phyloP scores from a whole-genome alignment of 1,140 invertebrate species.

The Drosophila triauraria region DNA sequence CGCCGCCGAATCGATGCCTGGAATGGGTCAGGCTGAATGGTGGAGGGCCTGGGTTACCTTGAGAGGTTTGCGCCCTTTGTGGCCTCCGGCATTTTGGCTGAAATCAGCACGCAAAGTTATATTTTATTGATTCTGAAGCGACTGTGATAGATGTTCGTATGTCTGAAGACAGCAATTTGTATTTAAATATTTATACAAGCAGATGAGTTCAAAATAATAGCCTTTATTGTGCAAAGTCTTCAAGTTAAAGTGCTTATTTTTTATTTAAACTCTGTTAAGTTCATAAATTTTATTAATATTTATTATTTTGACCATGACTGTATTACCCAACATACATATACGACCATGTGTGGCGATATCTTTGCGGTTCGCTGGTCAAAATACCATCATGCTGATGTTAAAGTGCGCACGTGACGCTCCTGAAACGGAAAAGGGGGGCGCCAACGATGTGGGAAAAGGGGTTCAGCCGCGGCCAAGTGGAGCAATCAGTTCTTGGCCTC shows the following conservation, averaged over 20 bases:
- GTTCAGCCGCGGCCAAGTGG: slow-evolving; percentile 40
- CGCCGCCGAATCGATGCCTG: slow-evolving; percentile 14
- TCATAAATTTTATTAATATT: no score
- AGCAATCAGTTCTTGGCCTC: slow-evolving; percentile 58
- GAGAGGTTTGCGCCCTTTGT: slow-evolving; percentile 45
- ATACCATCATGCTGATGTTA: slow-evolving; percentile 77
- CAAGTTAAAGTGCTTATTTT: no score
- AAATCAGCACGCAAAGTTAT: slow-evolving; percentile 82
- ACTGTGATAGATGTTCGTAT: slow-evolving; percentile 67
- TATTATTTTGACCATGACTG: background rate
- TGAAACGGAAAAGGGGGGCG: slow-evolving; percentile 27
- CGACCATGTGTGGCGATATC: slow-evolving; percentile 14
- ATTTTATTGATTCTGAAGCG: slow-evolving; percentile 81
- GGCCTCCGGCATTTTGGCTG: slow-evolving; percentile 45
- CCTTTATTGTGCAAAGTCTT: no score
- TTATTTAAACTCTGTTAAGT: no score
- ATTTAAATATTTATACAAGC: background rate
- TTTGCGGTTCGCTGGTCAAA: slow-evolving; percentile 68
- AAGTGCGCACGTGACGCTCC: slow-evolving; percentile 76
- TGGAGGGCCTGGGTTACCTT: slow-evolving; percentile 50
- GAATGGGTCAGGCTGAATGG: background rate
- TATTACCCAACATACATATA: no score
- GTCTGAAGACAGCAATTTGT: background rate
- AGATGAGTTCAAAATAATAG: background rate
- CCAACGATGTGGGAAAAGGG: background rate